Conservation (phyloP, 2,888 invertebrate species). For the Eupithecia exiguata region DNA sequence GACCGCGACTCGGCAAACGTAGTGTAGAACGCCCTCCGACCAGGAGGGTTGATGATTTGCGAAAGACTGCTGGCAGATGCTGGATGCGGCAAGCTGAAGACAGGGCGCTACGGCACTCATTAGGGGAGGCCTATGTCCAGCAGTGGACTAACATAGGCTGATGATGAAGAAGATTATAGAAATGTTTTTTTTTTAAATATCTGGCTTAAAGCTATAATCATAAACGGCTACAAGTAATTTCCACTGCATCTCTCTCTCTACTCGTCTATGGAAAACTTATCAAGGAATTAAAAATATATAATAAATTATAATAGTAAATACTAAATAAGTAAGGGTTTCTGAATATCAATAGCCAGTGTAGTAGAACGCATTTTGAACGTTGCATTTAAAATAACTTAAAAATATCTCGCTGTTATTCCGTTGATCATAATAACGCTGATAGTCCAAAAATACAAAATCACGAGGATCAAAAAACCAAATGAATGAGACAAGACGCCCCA, state of each 20-base stretch:
- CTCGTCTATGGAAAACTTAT: background rate
- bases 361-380: background rate
- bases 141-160: too few relatives aligned
- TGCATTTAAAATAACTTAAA: background rate
- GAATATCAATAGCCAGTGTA: background rate
- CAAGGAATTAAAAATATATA: background rate
- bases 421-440: background rate
- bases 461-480: slow-evolving; percentile 42
- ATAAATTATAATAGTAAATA: too few relatives aligned
- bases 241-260: background rate
- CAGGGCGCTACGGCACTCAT: too few relatives aligned
- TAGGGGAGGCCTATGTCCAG: too few relatives aligned
- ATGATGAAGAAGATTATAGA: too few relatives aligned
- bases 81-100: too few relatives aligned
- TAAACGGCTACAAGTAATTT: background rate
- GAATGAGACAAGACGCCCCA: slow-evolving; percentile 57
- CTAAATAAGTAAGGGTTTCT: background rate
- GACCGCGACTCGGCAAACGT: too few relatives aligned
- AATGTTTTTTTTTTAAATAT: too few relatives aligned
- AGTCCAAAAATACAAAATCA: background rate
- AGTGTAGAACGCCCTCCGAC: too few relatives aligned
- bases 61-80: too few relatives aligned
- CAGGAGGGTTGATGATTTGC: too few relatives aligned
- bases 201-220: background rate
- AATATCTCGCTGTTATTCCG: background rate